These are phyloP conservation scores for Montipora capitata DNA, from an alignment of 92 coral and sea anemone genomes.

Conservation along the genomic window DNA sequence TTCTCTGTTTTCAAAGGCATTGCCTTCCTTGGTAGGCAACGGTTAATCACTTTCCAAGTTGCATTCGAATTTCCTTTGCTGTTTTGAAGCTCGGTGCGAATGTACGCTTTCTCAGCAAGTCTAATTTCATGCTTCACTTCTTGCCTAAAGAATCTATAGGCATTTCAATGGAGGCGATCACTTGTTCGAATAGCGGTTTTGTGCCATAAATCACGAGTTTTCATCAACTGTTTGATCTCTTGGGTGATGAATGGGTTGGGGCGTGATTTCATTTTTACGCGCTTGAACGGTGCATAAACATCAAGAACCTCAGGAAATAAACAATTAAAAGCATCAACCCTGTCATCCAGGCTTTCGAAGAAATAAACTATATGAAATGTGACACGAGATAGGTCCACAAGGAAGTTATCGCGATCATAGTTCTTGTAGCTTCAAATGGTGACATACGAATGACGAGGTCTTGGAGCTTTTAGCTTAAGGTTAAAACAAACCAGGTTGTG, in stretches of 20 bases:
- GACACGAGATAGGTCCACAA: conserved; percentile 11
- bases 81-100: conserved; percentile 27
- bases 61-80: conserved; percentile 34
- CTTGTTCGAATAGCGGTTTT: neutral
- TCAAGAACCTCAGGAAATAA: conserved; percentile 9
- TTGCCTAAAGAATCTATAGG: conserved; percentile 26
- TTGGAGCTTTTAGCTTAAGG: conserved; percentile 65
- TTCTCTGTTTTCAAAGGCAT: neutral
- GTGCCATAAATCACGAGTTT: neutral
- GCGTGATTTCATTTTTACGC: too few species aligned
- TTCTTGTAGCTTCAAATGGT: conserved; percentile 42
- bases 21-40: neutral
- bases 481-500: conserved; percentile 63
- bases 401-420: conserved; percentile 26
- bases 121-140: conserved; percentile 33
- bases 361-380: conserved; percentile 12
- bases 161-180: neutral
- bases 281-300: neutral
- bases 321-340: conserved; percentile 7
- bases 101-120: conserved; percentile 26
- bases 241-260: too few species aligned
- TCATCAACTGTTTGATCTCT: too few species aligned
- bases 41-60: conserved; percentile 13
- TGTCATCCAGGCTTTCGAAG: conserved; percentile 9
- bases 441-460: conserved; percentile 45